Evolutionary conservation across 2,888 invertebrate species (phyloP).

Genomic region (Dermolepida albohirtum): DNA sequence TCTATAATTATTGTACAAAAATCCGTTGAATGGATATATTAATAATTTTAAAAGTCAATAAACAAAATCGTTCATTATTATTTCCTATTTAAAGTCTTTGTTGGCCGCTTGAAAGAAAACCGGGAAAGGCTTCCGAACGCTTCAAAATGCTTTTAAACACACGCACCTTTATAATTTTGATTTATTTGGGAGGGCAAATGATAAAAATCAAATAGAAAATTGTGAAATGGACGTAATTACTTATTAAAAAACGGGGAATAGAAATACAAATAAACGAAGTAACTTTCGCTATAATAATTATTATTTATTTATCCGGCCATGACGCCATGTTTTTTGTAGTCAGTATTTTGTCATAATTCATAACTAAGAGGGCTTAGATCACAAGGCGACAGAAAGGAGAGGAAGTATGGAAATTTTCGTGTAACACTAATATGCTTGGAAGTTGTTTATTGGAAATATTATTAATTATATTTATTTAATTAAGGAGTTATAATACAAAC

Average conservation of each 20-base stretch:
- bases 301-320: slow-evolving; percentile 6
- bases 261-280: not conserved
- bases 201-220: not conserved
- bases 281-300: not conserved
- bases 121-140: slow-evolving; percentile 2
- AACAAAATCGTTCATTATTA: slow-evolving; percentile 3
- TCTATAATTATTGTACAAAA: not conserved
- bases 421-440: not conserved
- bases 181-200: not conserved
- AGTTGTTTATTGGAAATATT: too few relatives aligned
- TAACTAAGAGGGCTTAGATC: slow-evolving; percentile 63
- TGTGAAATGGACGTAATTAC: slow-evolving; percentile 36
- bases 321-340: slow-evolving; percentile 52
- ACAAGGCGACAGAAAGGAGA: slow-evolving; percentile 59
- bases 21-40: not conserved
- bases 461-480: too few relatives aligned
- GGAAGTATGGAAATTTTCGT: slow-evolving; percentile 46
- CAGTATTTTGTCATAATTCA: slow-evolving; percentile 64
- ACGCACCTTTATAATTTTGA: slow-evolving; percentile 42
- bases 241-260: not conserved
- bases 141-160: slow-evolving; percentile 9
- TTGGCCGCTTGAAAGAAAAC: not conserved
- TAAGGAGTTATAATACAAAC: too few relatives aligned
- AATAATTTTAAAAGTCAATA: slow-evolving; percentile 2
- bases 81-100: not conserved